Conservation (phyloP, 2,888 invertebrate genomes). For the Acleris holmiana region DNA sequence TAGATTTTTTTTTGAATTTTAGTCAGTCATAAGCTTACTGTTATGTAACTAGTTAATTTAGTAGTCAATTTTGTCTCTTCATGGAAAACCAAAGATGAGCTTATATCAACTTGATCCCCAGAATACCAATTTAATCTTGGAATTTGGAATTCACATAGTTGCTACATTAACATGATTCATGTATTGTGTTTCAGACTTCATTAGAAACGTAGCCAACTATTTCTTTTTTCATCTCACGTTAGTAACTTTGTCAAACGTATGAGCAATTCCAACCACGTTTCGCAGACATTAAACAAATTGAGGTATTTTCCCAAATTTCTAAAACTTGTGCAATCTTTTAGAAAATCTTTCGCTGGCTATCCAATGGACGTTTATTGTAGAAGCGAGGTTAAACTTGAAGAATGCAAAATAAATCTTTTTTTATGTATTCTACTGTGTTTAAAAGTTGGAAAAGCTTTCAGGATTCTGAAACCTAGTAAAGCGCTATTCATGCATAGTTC, state of each 20-base stretch:
- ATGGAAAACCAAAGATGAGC: no score
- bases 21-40: no score
- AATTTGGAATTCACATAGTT: not conserved
- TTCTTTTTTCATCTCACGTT: constrained; percentile 10
- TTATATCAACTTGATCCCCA: no score
- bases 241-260: constrained; percentile 13
- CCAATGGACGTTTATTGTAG: not conserved
- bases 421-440: not conserved
- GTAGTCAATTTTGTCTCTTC: no score
- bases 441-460: constrained; percentile 3
- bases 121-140: not conserved
- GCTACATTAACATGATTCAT: not conserved
- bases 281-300: constrained; percentile 11
- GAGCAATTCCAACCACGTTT: constrained; percentile 7
- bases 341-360: not conserved
- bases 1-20: no score
- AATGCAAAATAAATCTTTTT: not conserved
- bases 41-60: no score
- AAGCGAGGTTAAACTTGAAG: not conserved
- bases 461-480: not conserved
- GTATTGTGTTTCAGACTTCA: not conserved
- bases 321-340: not conserved
- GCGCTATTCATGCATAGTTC: not conserved
- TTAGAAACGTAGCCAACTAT: constrained; percentile 1
- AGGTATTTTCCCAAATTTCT: not conserved